These are phyloP conservation scores for Callosobruchus maculatus DNA, from an alignment of 2,888 invertebrate species.

Conservation along the genomic window DNA sequence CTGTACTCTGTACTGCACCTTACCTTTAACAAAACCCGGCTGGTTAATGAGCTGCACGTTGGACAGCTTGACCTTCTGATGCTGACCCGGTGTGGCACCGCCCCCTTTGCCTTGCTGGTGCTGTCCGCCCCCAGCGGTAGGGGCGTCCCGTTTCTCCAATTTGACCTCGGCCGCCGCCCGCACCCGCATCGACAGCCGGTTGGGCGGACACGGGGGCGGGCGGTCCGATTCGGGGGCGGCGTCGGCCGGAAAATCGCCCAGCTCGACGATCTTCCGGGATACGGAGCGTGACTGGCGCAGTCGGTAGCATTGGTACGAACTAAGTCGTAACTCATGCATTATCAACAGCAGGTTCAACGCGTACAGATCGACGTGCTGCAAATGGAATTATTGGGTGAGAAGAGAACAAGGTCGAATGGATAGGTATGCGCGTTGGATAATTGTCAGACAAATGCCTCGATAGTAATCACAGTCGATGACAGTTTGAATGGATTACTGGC, in stretches of 20 bases:
- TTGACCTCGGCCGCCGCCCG: conserved; percentile 22
- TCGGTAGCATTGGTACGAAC: conserved; percentile 83
- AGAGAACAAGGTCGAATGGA: neutral
- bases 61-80: conserved; percentile 39
- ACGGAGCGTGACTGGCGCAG: conserved; percentile 68
- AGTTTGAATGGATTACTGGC: conserved; percentile 34
- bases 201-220: conserved; percentile 62
- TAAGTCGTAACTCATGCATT: conserved; percentile 65
- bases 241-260: conserved; percentile 37
- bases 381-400: conserved; percentile 8
- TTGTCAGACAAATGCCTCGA: conserved; percentile 37
- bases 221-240: conserved; percentile 49
- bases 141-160: conserved; percentile 19
- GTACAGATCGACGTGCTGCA: conserved; percentile 62
- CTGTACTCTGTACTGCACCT: conserved; percentile 18
- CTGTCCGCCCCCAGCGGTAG: neutral
- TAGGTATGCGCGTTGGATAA: neutral
- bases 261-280: conserved; percentile 66
- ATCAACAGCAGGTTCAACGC: conserved; percentile 63
- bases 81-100: conserved; percentile 19
- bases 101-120: conserved; percentile 17
- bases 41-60: conserved; percentile 56
- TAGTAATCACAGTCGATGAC: conserved; percentile 22
- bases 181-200: conserved; percentile 37
- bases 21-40: conserved; percentile 56